These are phyloP conservation scores for Nyctereutes procyonoides DNA, from an alignment of 2,113 vertebrate species.

Conservation along the genomic window DNA sequence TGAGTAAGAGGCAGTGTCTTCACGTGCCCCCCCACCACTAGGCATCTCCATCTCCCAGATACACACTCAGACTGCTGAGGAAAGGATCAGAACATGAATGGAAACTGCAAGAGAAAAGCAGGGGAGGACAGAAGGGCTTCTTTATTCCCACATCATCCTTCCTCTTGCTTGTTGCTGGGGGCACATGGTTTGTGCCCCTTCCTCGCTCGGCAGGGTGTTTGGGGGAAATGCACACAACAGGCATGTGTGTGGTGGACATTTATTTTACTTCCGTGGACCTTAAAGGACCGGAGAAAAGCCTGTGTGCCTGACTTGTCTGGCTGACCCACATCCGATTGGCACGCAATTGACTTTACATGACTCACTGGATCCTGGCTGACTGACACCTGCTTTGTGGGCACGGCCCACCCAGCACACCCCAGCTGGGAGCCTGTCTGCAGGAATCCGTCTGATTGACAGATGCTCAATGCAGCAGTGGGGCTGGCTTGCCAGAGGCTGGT, in stretches of 20 bases:
- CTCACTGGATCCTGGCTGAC: constrained; percentile 32
- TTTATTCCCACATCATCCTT: background rate
- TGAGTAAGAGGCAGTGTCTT: background rate
- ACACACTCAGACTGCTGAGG: background rate
- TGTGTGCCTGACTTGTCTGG: background rate
- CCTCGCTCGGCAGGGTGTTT: background rate
- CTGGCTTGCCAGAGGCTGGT: background rate
- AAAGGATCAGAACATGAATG: background rate
- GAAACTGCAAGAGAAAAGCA: background rate
- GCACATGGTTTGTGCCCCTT: accelerated
- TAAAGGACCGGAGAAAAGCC: background rate
- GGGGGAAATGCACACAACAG: background rate
- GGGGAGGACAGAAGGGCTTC: background rate
- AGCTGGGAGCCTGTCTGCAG: background rate
- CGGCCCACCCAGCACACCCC: background rate
- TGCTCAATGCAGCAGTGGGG: background rate
- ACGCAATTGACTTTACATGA: background rate
- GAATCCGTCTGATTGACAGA: background rate
- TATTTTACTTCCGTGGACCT: background rate
- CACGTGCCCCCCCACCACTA: background rate
- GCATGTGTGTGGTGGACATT: background rate
- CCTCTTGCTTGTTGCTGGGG: background rate
- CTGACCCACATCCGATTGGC: background rate
- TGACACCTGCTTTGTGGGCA: background rate
- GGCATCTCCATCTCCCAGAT: background rate